A percentile compares a stretch with the other conserved stretches of the same genome.
These are phyloP conservation scores for Desmophyllum pertusum DNA, from an alignment of 92 coral and sea anemone species.

Conservation along the genomic window DNA sequence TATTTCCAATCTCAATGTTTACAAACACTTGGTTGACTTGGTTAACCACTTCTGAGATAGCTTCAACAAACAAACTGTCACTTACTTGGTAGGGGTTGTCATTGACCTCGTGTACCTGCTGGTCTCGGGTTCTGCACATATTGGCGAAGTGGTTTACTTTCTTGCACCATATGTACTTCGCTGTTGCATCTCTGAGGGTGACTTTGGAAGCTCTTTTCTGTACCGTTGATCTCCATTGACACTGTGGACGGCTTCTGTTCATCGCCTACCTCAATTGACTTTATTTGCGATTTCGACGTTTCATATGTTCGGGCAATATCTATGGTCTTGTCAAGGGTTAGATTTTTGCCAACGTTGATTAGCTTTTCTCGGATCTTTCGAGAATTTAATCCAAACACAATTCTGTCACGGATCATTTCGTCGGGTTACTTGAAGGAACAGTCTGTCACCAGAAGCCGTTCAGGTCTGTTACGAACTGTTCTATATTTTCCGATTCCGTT, in stretches of 20 bases:
- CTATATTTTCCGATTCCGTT: too few species aligned
- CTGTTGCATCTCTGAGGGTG: background rate
- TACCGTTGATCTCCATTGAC: background rate
- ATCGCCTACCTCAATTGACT: slow-evolving; percentile 2
- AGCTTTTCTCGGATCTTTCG: too few species aligned
- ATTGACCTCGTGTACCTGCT: slow-evolving; percentile 2
- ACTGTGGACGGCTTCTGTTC: background rate
- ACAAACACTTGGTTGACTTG: slow-evolving; percentile 3
- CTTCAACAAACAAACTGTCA: slow-evolving; percentile 26
- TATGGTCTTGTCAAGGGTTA: too few species aligned
- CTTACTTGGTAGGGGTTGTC: background rate
- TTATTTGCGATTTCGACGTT: too few species aligned
- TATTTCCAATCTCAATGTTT: slow-evolving; percentile 12
- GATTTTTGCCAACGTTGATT: too few species aligned
- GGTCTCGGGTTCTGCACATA: slow-evolving; percentile 1
- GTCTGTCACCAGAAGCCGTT: too few species aligned
- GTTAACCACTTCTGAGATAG: background rate
- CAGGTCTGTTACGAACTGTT: too few species aligned
- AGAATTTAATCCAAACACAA: too few species aligned
- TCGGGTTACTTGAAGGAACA: too few species aligned
- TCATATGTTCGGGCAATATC: slow-evolving; percentile 41
- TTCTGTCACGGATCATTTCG: too few species aligned
- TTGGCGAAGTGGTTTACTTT: too few species aligned
- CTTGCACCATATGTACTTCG: slow-evolving; percentile 24
- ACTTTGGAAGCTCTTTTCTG: background rate